A percentile compares a stretch with the other conserved stretches of the same genome.
phyloP scores from a whole-genome alignment of 2,797 vertebrate genomes.

The Tapera naevia region DNA sequence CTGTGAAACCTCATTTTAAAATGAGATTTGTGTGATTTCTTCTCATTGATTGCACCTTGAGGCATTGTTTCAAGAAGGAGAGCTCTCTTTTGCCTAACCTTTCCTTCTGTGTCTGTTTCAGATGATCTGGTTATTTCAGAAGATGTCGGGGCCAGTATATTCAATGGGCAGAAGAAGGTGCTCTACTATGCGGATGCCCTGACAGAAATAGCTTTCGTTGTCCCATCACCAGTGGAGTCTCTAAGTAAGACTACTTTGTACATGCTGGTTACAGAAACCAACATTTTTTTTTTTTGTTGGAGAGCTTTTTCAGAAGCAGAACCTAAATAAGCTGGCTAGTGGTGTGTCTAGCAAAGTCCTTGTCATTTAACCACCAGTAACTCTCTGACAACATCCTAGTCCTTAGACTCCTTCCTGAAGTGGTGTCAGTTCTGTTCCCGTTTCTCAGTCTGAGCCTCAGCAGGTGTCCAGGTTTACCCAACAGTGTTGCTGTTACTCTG shows the following conservation, averaged over 20 bases:
- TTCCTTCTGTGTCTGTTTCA: constrained; percentile 60
- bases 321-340: background rate
- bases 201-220: constrained; percentile 90
- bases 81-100: background rate
- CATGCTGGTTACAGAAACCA: background rate
- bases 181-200: constrained; percentile 88
- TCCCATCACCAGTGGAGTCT: constrained; percentile 86
- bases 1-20: background rate
- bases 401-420: background rate
- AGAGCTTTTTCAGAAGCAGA: background rate
- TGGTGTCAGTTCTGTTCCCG: background rate
- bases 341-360: background rate
- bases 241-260: constrained; percentile 80
- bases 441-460: background rate
- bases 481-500: background rate
- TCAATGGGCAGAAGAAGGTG: constrained; percentile 88
- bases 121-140: constrained; percentile 82
- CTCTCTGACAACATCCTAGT: too few relatives aligned
- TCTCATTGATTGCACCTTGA: background rate
- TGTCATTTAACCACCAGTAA: too few relatives aligned
- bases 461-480: background rate
- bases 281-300: background rate
- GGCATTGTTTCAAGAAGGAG: background rate
- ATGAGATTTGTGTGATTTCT: background rate
- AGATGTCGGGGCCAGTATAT: constrained; percentile 86